phyloP scores from a whole-genome alignment of 2,797 vertebrate species.

The Philypnodon macrostomus region DNA sequence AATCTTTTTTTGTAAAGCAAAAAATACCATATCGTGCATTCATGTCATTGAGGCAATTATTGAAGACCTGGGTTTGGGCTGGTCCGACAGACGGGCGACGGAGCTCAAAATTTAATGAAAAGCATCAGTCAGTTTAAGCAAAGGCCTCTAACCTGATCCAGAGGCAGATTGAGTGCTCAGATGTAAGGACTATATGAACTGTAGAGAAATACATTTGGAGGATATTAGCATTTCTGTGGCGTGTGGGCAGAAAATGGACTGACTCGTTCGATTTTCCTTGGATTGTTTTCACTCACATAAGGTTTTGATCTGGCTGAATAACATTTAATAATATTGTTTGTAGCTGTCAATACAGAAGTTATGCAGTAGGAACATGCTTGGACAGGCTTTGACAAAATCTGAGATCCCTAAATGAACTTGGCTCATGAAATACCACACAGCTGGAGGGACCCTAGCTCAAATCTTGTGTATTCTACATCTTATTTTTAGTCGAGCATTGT shows the following conservation, averaged over 20 bases:
- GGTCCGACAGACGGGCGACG: conserved; percentile 60
- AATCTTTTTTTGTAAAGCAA: neutral
- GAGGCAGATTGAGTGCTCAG: conserved; percentile 39
- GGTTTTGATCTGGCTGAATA: conserved; percentile 55
- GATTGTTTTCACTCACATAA: conserved; percentile 52
- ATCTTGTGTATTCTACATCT: no score
- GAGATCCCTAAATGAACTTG: no score
- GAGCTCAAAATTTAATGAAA: conserved; percentile 63
- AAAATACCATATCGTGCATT: neutral
- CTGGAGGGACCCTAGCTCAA: no score
- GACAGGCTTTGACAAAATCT: no score
- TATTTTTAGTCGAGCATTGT: no score
- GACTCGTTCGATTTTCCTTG: conserved; percentile 63
- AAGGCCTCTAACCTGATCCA: conserved; percentile 31
- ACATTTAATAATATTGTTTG: conserved; percentile 53
- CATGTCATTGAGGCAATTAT: conserved; percentile 42
- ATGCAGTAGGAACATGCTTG: conserved; percentile 14
- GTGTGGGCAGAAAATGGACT: conserved; percentile 66
- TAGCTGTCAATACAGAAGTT: conserved; percentile 49
- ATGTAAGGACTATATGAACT: conserved; percentile 30
- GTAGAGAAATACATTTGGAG: conserved; percentile 57
- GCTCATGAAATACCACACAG: no score
- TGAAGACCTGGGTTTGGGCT: conserved; percentile 48
- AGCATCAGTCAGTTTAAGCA: conserved; percentile 52
- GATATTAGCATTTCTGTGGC: conserved; percentile 59